Conservation (phyloP, 2,888 invertebrate species). For the Pyrrhosoma nymphula region DNA sequence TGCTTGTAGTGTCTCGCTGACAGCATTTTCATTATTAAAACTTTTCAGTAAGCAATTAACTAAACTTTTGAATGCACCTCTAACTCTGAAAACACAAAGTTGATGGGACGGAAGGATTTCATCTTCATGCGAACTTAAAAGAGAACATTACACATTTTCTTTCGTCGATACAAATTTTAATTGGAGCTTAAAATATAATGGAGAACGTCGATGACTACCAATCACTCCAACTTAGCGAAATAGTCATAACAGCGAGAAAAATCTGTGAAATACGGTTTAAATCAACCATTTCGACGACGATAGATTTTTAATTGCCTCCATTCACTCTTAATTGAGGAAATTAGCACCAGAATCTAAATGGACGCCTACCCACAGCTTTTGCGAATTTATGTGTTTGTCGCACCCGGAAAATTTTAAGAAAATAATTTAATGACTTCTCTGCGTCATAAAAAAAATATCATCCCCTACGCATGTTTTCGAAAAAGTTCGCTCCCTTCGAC, state of each 20-base stretch:
- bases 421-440: not conserved
- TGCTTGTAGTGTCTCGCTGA: too few species aligned
- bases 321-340: not conserved
- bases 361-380: not conserved
- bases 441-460: not conserved
- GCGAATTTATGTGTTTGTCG: not conserved
- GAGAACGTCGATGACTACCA: too few species aligned
- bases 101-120: too few species aligned
- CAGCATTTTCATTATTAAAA: too few species aligned
- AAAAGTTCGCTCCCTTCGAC: not conserved
- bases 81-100: too few species aligned
- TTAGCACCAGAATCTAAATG: not conserved
- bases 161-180: too few species aligned
- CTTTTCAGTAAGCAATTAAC: too few species aligned
- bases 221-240: too few species aligned
- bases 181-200: too few species aligned
- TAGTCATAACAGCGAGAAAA: not conserved
- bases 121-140: too few species aligned
- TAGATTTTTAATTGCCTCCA: not conserved
- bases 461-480: constrained; percentile 20
- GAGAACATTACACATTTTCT: too few species aligned
- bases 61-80: too few species aligned
- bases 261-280: not conserved
- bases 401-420: not conserved
- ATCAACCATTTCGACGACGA: not conserved